Evolutionary conservation across 2,797 vertebrate species (phyloP).

Genomic region (Neomorphus geoffroyi): DNA sequence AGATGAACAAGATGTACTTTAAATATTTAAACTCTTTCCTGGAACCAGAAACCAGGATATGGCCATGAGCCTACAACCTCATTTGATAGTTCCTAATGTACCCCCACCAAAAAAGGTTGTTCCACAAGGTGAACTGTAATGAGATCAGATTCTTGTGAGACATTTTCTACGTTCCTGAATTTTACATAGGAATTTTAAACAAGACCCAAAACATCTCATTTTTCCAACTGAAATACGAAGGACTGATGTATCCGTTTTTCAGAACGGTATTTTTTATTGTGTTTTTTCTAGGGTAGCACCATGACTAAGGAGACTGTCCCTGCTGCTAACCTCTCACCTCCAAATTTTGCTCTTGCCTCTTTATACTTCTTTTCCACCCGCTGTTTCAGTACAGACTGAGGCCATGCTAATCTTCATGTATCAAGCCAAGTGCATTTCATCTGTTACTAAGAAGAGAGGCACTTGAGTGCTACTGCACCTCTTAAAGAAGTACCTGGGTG

Average conservation of each 20-base stretch:
- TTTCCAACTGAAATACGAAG: slow-evolving; percentile 50
- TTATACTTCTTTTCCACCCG: slow-evolving; percentile 51
- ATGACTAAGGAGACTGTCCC: not conserved
- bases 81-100: not conserved
- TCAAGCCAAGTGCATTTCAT: slow-evolving; percentile 42
- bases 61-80: not conserved
- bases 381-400: slow-evolving; percentile 52
- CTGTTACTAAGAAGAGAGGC: slow-evolving; percentile 54
- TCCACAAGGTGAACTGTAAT: not conserved
- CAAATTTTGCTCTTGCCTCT: slow-evolving; percentile 47
- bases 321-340: slow-evolving; percentile 52
- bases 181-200: slow-evolving; percentile 30
- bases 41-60: not conserved
- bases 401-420: slow-evolving; percentile 31
- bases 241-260: slow-evolving; percentile 44
- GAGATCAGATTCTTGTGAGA: not conserved
- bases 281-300: slow-evolving; percentile 44
- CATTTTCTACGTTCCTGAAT: not conserved
- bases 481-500: slow-evolving; percentile 24
- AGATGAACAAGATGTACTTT: not conserved
- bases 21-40: not conserved
- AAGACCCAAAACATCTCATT: slow-evolving; percentile 1
- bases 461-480: slow-evolving; percentile 24
- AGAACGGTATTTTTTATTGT: not conserved
- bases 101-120: not conserved